Evolutionary conservation across 2,113 vertebrate genomes (phyloP).

Genomic region (Rhodinocichla rosea): DNA sequence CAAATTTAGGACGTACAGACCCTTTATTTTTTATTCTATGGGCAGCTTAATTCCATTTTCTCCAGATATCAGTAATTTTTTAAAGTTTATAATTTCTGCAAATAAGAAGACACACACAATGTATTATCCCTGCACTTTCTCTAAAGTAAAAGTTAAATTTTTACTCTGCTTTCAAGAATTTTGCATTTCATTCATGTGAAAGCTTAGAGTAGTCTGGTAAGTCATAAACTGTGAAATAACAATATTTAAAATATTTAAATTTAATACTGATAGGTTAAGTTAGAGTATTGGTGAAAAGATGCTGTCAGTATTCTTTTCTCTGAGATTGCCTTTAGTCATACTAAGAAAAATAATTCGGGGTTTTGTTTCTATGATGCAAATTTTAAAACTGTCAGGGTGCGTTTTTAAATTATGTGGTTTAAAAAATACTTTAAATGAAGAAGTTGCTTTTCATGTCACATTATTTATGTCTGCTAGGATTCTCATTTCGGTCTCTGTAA

Average conservation of each 20-base stretch:
- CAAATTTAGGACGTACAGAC: neutral
- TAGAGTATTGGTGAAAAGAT: constrained; percentile 53
- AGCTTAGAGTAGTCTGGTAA: neutral
- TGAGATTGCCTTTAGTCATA: constrained; percentile 23
- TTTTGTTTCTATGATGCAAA: neutral
- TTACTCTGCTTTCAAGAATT: constrained; percentile 5
- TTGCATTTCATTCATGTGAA: neutral
- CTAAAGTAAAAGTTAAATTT: neutral
- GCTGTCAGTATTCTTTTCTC: constrained; percentile 3
- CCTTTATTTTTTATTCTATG: neutral
- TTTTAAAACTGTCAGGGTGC: constrained; percentile 40
- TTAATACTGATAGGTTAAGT: constrained; percentile 39
- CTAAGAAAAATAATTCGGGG: constrained; percentile 44
- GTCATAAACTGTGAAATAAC: neutral
- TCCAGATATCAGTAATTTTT: neutral
- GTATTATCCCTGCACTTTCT: neutral
- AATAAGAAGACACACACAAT: neutral
- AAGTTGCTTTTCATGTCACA: neutral
- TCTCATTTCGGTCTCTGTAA: neutral
- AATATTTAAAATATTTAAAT: constrained; percentile 20
- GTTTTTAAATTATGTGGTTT: neutral
- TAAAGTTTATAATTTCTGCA: neutral
- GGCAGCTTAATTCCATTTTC: neutral
- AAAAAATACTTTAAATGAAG: constrained; percentile 27
- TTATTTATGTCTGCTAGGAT: neutral